Conservation (phyloP, 2,888 invertebrate species). For the Diarsia dahlii region DNA sequence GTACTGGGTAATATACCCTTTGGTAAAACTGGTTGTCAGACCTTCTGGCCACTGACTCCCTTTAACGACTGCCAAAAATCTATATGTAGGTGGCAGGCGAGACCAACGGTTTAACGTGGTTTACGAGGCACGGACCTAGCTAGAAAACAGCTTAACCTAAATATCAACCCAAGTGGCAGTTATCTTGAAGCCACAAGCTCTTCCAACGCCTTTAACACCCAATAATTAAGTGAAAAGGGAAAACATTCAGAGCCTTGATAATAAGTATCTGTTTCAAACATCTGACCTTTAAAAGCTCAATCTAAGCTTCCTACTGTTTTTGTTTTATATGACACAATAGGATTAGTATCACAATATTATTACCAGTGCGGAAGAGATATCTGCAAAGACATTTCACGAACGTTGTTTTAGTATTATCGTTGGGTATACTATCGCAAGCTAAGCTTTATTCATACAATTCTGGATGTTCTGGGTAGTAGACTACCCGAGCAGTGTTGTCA, state of each 20-base stretch:
- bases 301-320: neutral
- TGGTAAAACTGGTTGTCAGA: too few species aligned
- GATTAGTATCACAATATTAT: neutral
- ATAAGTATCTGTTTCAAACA: neutral
- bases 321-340: neutral
- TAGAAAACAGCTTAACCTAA: too few species aligned
- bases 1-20: too few species aligned
- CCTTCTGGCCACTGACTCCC: too few species aligned
- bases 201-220: neutral
- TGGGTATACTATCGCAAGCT: neutral
- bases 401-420: neutral
- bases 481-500: neutral
- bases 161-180: too few species aligned
- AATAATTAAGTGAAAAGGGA: neutral
- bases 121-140: too few species aligned
- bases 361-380: neutral
- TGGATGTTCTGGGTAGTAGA: too few species aligned
- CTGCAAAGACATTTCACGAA: neutral
- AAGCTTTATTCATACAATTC: neutral
- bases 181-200: too few species aligned
- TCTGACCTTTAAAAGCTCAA: neutral
- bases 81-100: too few species aligned
- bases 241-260: neutral
- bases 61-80: too few species aligned
- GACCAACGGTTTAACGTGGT: too few species aligned